Evolutionary conservation across 2,113 vertebrate genomes (phyloP), one percentile per base, ranked within the genome.

Genomic region (Scophthalmus maximus): DNA sequence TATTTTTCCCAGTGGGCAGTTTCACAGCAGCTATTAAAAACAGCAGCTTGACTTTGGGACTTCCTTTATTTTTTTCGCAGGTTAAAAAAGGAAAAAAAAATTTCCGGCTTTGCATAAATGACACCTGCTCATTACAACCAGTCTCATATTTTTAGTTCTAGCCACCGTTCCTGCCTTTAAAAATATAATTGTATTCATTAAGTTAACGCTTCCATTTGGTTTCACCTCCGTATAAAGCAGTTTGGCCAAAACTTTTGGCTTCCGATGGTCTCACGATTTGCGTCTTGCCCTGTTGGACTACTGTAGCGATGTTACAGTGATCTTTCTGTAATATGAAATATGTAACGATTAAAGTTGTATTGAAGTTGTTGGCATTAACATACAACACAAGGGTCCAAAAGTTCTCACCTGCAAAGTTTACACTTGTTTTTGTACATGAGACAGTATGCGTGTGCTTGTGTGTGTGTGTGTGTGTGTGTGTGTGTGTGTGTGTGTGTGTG

Each of bases 1-100:
- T 78, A 84, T 86, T 87, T 76, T 63, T 83, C 78, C 83, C 88
- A 26, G 27, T 27, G 82, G 78, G 73, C 27, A 64, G 23, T 65
- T 73, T 81, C 77, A 73, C 73, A 51, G 68, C 71, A 64, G 70
- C 79, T 55, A 76, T 82, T 75, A 81, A 76, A 68, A 76, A 69
- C 66, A 63, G 68, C 68, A 61, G 61, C 50, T 76, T 51, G 72
- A 78, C 79, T 79, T 75, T 73, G 67, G 42, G 56, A 66, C 66
- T 80, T 60, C 68, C 36, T 74, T 26, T 46, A 9, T 71, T 61
- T 61, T 53, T 30, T 52, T 56, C n/a, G 8, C 23, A 26, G 36
- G 2, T 53, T 59, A 49, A 57, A 57, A 22, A 29, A 22, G 18
- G 32, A 55, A 55, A 20, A 32, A 23, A 23, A 25, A 30, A 18